These are phyloP conservation scores for Drosophila ezoana DNA, from an alignment of 2,888 invertebrate genomes.

Conservation along the genomic window DNA sequence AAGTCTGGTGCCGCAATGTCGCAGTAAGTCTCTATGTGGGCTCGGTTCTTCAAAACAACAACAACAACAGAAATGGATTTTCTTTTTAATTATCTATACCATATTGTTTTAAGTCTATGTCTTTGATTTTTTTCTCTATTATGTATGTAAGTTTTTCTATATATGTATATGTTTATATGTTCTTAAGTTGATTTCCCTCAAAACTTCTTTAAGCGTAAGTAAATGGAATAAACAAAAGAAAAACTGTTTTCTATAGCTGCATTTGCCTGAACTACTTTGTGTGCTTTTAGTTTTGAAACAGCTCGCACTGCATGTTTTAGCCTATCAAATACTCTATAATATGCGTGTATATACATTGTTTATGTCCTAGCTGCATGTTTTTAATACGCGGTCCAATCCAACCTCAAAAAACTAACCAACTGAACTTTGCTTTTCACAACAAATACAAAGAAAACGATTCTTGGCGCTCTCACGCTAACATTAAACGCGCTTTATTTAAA, in stretches of 20 bases:
- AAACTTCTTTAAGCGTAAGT: constrained; percentile 67
- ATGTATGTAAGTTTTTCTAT: constrained; percentile 49
- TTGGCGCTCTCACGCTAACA: constrained; percentile 61
- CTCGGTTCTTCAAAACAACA: constrained; percentile 39
- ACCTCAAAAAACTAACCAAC: constrained; percentile 37
- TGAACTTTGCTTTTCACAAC: constrained; percentile 65
- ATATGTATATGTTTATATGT: constrained; percentile 27
- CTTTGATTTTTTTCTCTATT: constrained; percentile 30
- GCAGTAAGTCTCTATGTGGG: constrained; percentile 68
- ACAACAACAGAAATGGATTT: constrained; percentile 45
- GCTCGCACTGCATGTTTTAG: constrained; percentile 37
- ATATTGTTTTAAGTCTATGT: constrained; percentile 45
- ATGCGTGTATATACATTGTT: constrained; percentile 17
- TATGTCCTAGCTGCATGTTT: constrained; percentile 32
- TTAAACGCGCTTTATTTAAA: constrained; percentile 52
- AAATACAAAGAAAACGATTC: constrained; percentile 49
- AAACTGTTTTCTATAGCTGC: constrained; percentile 41
- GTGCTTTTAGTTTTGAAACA: constrained; percentile 52
- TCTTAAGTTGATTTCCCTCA: constrained; percentile 33
- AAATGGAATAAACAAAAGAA: constrained; percentile 44
- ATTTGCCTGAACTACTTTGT: constrained; percentile 47
- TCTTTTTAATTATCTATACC: constrained; percentile 6
- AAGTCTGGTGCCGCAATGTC: constrained; percentile 56
- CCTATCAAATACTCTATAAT: constrained; percentile 2
- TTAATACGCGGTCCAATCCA: constrained; percentile 28